A percentile compares a stretch with the other conserved stretches of the same genome.
Conservation (phyloP, 2,797 vertebrate genomes). For the Champsocephalus esox region DNA sequence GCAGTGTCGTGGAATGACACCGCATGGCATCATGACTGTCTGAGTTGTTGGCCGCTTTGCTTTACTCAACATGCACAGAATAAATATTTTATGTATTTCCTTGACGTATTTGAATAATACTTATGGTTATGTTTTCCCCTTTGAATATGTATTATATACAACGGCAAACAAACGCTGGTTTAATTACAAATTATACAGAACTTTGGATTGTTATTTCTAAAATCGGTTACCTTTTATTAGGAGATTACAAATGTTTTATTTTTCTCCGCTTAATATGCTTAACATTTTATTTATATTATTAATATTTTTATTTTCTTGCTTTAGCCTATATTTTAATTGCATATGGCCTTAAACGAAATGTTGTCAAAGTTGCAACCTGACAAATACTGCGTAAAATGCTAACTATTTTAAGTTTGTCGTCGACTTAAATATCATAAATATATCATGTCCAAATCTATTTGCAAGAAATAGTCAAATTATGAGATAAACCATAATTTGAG, state of each 20-base stretch:
- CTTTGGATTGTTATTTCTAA: background rate
- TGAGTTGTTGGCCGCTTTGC: conserved; percentile 44
- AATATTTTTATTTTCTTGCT: background rate
- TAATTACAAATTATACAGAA: background rate
- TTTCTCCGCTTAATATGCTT: background rate
- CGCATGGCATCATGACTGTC: conserved; percentile 58
- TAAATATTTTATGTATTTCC: background rate
- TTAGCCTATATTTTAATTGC: background rate
- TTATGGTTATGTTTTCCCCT: background rate
- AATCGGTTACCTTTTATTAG: background rate
- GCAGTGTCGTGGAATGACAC: conserved; percentile 77
- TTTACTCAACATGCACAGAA: conserved; percentile 13
- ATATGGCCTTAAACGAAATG: background rate
- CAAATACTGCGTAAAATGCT: background rate
- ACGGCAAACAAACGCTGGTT: background rate
- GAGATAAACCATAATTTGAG: background rate
- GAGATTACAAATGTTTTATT: background rate
- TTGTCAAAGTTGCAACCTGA: background rate
- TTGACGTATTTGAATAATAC: background rate
- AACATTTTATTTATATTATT: background rate
- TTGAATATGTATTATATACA: background rate
- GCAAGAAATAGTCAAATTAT: background rate
- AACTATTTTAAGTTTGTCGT: background rate
- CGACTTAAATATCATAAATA: background rate
- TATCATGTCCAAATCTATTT: background rate